Percentiles rank a stretch among this genome's conserved stretches.
These are phyloP conservation scores for Lacanobia wlatinum DNA, from an alignment of 2,888 invertebrate genomes.

Conservation along the genomic window DNA sequence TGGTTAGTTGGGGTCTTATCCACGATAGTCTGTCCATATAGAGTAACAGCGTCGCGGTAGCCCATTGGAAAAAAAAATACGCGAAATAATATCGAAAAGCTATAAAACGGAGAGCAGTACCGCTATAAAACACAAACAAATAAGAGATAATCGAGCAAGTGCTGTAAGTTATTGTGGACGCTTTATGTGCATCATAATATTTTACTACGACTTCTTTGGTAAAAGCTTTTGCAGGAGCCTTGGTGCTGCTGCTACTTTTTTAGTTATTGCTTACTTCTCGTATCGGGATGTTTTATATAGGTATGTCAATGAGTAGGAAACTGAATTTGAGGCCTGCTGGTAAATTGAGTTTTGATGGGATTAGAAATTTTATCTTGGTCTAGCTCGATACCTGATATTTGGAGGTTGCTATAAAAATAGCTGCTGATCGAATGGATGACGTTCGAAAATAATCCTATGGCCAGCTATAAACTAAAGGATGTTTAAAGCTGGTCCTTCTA, in stretches of 20 bases:
- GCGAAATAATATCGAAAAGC: slow-evolving; percentile 90
- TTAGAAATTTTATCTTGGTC: slow-evolving; percentile 25
- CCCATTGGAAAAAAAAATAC: slow-evolving; percentile 82
- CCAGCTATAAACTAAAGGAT: not conserved
- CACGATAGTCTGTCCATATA: slow-evolving; percentile 65
- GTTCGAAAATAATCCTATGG: not conserved
- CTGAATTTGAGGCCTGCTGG: slow-evolving; percentile 56
- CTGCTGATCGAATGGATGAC: not conserved
- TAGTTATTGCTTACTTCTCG: slow-evolving; percentile 66
- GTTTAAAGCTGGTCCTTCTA: not conserved
- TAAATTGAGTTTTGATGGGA: slow-evolving; percentile 46
- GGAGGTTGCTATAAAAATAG: not conserved
- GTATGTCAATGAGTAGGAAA: slow-evolving; percentile 61
- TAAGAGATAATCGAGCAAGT: slow-evolving; percentile 88
- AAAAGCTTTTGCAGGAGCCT: slow-evolving; percentile 78
- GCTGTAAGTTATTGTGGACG: slow-evolving; percentile 84
- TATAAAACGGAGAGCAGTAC: slow-evolving; percentile 84
- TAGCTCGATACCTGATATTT: not conserved
- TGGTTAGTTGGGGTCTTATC: slow-evolving; percentile 65
- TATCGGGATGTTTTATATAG: slow-evolving; percentile 65
- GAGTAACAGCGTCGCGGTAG: slow-evolving; percentile 72
- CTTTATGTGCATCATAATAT: slow-evolving; percentile 88
- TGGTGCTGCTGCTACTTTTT: slow-evolving; percentile 57
- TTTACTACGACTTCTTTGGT: slow-evolving; percentile 85
- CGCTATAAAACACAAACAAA: slow-evolving; percentile 89